Evolutionary conservation across 1,140 invertebrate genomes (phyloP).

Genomic region (Acromyrmex heyeri): DNA sequence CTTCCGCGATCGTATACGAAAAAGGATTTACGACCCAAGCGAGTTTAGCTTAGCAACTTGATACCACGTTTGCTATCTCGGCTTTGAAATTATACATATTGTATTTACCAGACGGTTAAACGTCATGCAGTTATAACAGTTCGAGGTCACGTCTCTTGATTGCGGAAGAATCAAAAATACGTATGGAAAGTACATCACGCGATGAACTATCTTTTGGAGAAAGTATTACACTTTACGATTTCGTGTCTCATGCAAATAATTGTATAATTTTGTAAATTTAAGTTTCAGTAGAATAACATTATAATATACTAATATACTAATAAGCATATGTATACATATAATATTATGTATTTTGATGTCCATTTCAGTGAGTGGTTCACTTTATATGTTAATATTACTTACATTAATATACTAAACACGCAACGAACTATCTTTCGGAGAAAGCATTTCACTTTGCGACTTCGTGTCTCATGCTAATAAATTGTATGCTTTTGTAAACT

Average conservation of each 20-base stretch:
- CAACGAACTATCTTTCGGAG: too few relatives aligned
- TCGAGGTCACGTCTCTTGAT: conserved; percentile 16
- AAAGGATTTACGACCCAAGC: conserved; percentile 42
- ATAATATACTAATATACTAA: neutral
- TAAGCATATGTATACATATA: neutral
- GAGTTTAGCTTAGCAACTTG: conserved; percentile 38
- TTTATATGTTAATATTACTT: too few relatives aligned
- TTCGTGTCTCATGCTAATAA: too few relatives aligned
- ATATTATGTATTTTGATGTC: neutral
- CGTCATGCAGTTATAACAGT: neutral
- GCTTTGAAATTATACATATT: conserved; percentile 18
- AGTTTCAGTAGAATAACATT: neutral
- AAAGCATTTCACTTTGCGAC: too few relatives aligned
- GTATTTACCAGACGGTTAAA: conserved; percentile 30
- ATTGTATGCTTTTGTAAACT: too few relatives aligned
- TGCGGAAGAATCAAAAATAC: conserved; percentile 36
- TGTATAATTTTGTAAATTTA: neutral
- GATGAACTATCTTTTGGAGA: neutral
- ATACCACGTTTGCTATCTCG: neutral
- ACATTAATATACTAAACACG: too few relatives aligned
- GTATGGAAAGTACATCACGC: neutral
- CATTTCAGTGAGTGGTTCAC: neutral
- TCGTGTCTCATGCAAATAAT: neutral
- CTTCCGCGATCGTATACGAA: conserved; percentile 33
- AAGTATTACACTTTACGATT: neutral